Evolutionary conservation across 2,113 vertebrate genomes (phyloP), one percentile per base, ranked within the genome.

Genomic region (Salvator merianae): DNA sequence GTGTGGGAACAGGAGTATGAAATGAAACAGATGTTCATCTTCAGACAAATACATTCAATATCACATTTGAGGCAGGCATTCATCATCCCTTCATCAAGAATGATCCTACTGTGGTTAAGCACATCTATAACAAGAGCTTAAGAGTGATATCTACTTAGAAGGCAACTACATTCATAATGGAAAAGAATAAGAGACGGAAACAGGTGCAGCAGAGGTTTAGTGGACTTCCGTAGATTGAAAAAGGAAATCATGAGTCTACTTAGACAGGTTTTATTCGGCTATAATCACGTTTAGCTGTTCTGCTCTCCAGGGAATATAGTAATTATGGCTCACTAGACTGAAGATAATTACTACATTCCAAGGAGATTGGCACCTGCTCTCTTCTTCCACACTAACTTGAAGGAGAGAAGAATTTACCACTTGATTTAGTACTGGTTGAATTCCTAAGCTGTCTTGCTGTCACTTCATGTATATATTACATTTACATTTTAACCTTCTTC

Each of bases 11-110:
- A 79, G 53, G 83, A 65, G 38, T 63, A 72, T 79, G 76, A 79
- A 84, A 79, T 65, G 76, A 84, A 79, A 72, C 83, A 84, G 83
- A 84, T 85, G 83, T 85, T 85, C 77, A n/a, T 65, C 68, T 85
- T 65, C 68, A 79, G 38, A 65, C 69, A 79, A 73, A 85, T 73
- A 85, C 77, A 85, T 85, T 85, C 55, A 28, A n/a, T 72, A 65
- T 65, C 50, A 30, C 77, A 73, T 50, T 34, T 79, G 77, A 85
- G 79, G 83, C 55, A 22, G 55, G 6, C 68, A 79, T 85, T 50
- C 38, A 73, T 85, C 83, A 79, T 85, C 32, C 38, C 38, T 74
- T 87, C 38, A 88, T 1, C 3, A 0, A 30, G n/a, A 89, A 86
- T 7, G 20, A 78, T 71, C 43, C 83, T 40, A 47, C 68, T 70